Base-by-base conservation (phyloP, 1,140 invertebrate species). In the Sarcophaga peregrina region DNA sequence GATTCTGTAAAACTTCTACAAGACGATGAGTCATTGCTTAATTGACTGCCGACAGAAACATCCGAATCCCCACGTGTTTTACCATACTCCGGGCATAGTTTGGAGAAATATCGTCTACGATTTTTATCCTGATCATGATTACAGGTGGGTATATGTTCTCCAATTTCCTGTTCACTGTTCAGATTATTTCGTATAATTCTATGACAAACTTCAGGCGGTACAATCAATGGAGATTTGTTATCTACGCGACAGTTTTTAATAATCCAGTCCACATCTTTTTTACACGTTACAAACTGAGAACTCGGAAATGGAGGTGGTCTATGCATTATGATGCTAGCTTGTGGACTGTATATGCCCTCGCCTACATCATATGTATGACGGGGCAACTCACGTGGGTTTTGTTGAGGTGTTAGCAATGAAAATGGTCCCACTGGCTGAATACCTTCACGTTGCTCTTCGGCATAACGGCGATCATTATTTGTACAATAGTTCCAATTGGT, bases 401-500 rank as follows among this genome's bases (percentile, higher is more conserved):
- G 8, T 45, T 45, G 8, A n/a, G 52, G 13, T 47, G 80, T 62
- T 7, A 81, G 54, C 3, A 37, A 8, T n/a, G 52, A 81, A 68
- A 50, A 52, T 2, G 75, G 75, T 3, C 75, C 75, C 25, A 78
- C 47, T 25, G 75, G 47, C 13, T n/a, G 47, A 7, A 78, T 11
- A 45, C 80, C 54, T 81, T 81, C 25, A 13, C 50, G 37, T 46
- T 58, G 52, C 46, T 68, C 80, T 3, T 37, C 37, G 11, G 54
- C 80, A 47, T 62, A 81, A 68, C 80, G 80, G 8, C 80, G 80
- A 81, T 81, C 80, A 15, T 46, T 4, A 47, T 62, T 47, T 9
- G 47, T n/a, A n/a, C 80, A 81, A 81, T 81, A 81, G 62, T 81
- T 81, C 80, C 80, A 81, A n/a, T 11, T 45, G 7, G 11, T 58